Evolutionary conservation across 2,797 vertebrate genomes (phyloP), one percentile per base, ranked within the genome.

Genomic region (Myioborus miniatus): DNA sequence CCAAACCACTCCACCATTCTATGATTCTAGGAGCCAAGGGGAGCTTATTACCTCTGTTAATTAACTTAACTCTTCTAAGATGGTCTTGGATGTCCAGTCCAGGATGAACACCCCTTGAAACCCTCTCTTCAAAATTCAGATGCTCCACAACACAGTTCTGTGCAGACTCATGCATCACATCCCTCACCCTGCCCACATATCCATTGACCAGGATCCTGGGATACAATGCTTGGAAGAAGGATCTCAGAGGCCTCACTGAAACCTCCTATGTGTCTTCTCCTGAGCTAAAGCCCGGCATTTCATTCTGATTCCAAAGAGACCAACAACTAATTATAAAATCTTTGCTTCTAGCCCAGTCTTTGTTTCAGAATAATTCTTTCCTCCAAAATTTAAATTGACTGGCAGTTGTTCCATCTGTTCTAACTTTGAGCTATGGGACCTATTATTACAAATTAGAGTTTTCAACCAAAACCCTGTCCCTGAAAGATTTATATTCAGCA

Each of bases 191-290:
- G 17, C 12, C 52, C 50, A 27, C 11, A 13, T 7, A 64, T 36
- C 34, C n/a, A 39, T 12, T 81, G 41, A 26, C 16, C 29, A 9
- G 56, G 6, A 8, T 44, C 7, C 7, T 83, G 50, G 21, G 10
- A 63, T 27, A 26, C 0, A 0, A 0, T 44, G 27, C 16, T 1
- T 71, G 7, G 12, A 39, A 82, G 39, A 84, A 75, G 9, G 18
- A 32, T 49, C 20, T 52, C 53, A 84, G 16, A 10, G 8, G 4
- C 12, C 13, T 43, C 30, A 11, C 22, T 46, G 64, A 78, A 32
- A 63, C 19, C 44, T 19, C 21, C 10, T 52, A 13, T 2, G 0
- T 44, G 34, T 37, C 56, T 85, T 24, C 22, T 64, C 37, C 29
- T 39, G 8, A 82, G 11, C 27, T 82, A 29, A 76, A 84, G 15